Evolutionary conservation across 2,797 vertebrate genomes (phyloP), one percentile per base, ranked within the genome.

Genomic region (Alectoris magna): DNA sequence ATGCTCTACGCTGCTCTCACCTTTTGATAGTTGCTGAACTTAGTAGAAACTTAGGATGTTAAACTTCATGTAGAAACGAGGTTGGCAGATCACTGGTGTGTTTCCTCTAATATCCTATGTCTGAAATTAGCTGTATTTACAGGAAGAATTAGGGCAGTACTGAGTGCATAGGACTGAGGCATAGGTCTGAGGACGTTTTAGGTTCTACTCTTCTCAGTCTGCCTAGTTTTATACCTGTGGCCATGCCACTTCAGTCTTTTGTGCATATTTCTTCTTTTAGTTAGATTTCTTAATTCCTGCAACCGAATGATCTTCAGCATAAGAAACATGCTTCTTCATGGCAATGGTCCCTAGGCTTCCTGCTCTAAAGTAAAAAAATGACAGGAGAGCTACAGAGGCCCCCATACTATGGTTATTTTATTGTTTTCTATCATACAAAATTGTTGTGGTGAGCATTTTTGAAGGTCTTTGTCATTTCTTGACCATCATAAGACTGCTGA

Each of bases 111-210:
- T 60, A 66, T 27, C 26, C 41, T 3, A 0, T 23, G 41, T 69
- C 70, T 84, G 67, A 91, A 92, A 87, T 76, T 38, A 76, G 18
- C 14, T 41, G 9, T 10, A 10, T 55, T 63, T 66, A 4, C 26
- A 27, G 12, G 38, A 36, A 92, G 23, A 90, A 59, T 39, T 22
- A 29, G 3, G 14, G 27, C 23, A 14, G 11, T n/a, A 16, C 14
- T 46, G 15, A 81, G 43, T 4, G 16, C 10, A 10, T 31, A 31
- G 36, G 7, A 26, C 23, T 73, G 39, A 31, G 53, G 12, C 18
- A 56, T 26, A 31, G 0, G 0, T 51, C 36, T 0, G 2, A 81
- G n/a, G 21, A 48, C 0, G 0, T 29, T 12, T 14, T 87, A 38
- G 38, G 29, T 12, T 55, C 34, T 9, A 0, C 43, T 62, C 34